Conservation (phyloP, 2,888 invertebrate species). For the Germaria angustata region DNA sequence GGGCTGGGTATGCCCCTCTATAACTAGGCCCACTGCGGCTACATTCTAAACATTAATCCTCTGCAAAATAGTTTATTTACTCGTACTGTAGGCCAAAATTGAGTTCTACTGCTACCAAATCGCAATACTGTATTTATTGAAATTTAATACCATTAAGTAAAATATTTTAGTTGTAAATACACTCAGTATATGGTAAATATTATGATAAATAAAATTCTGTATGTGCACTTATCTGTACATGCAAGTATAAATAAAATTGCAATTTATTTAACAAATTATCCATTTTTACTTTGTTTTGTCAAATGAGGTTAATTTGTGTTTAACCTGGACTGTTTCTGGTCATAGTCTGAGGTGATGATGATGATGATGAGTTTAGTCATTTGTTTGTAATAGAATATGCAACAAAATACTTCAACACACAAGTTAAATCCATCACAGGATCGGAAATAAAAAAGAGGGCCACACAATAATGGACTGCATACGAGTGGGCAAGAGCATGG, state of each 20-base stretch:
- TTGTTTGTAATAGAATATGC: constrained; percentile 10
- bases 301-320: constrained; percentile 80
- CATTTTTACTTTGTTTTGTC: constrained; percentile 76
- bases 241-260: constrained; percentile 53
- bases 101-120: no score
- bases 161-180: neutral
- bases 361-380: constrained; percentile 41
- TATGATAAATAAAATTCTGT: constrained; percentile 10
- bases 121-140: no score
- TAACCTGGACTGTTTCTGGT: constrained; percentile 69
- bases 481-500: neutral
- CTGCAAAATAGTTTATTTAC: no score
- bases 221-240: neutral
- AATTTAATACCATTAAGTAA: neutral
- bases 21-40: no score
- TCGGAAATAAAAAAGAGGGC: neutral
- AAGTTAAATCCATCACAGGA: neutral
- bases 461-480: neutral
- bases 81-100: no score
- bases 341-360: constrained; percentile 26
- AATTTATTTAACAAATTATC: constrained; percentile 79
- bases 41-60: no score
- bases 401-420: neutral
- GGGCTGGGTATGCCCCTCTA: no score
- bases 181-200: neutral